Conservation (phyloP, 2,113 vertebrate species). For the Cinclus mexicanus region DNA sequence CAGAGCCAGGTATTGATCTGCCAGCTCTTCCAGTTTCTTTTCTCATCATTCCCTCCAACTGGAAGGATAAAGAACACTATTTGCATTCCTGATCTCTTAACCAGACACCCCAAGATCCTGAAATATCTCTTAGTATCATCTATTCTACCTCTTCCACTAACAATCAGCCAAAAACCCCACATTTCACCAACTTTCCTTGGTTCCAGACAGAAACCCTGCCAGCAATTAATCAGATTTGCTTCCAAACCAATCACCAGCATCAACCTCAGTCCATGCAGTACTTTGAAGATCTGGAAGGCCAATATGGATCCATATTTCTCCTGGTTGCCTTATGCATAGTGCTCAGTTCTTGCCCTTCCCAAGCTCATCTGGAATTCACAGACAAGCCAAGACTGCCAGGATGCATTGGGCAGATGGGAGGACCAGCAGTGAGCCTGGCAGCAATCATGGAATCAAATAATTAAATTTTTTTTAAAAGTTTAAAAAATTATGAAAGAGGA, state of each 20-base stretch:
- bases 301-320: neutral
- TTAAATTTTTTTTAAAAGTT: neutral
- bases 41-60: neutral
- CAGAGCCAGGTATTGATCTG: neutral
- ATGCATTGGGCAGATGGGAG: neutral
- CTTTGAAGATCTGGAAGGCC: neutral
- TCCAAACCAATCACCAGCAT: neutral
- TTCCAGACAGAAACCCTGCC: neutral
- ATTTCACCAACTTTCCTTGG: conserved; percentile 1
- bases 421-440: neutral
- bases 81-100: neutral
- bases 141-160: neutral
- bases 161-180: neutral
- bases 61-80: neutral
- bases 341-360: neutral
- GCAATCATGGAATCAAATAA: neutral
- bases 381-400: neutral
- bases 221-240: neutral
- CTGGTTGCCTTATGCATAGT: neutral
- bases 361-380: neutral
- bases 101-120: neutral
- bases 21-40: neutral
- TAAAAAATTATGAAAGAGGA: neutral
- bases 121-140: neutral
- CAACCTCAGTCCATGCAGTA: neutral